These are phyloP conservation scores for Anniella stebbinsi DNA, from an alignment of 2,797 vertebrate species.

Conservation along the genomic window DNA sequence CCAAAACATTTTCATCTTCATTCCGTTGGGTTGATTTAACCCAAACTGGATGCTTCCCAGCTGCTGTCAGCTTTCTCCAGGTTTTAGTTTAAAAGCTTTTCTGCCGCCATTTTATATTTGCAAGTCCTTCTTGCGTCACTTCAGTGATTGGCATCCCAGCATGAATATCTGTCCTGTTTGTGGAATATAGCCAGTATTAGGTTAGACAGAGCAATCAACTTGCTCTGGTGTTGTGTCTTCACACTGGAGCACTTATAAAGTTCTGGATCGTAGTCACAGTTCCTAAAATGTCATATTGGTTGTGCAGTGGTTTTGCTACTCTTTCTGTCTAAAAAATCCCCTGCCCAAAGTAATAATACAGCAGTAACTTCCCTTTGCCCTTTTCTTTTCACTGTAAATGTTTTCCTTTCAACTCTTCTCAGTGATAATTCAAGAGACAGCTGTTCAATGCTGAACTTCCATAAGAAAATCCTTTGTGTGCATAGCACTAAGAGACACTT, in stretches of 20 bases:
- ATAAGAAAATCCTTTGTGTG: background rate
- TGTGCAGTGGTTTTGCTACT: background rate
- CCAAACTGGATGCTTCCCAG: too few species aligned
- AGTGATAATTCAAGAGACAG: conserved; percentile 22
- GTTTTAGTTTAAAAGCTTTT: too few species aligned
- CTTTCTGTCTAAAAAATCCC: background rate
- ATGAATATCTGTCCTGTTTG: background rate
- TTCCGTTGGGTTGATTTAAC: too few species aligned
- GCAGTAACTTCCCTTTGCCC: background rate
- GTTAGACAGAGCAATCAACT: background rate
- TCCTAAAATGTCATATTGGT: background rate
- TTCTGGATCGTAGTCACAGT: background rate
- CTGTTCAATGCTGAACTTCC: conserved; percentile 14
- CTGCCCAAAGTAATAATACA: background rate
- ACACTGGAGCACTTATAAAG: background rate
- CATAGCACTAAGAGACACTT: conserved; percentile 11
- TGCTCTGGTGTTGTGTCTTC: background rate
- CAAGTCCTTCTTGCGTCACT: background rate
- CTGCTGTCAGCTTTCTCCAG: too few species aligned
- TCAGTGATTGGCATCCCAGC: background rate
- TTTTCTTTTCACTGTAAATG: background rate
- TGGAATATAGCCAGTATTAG: background rate
- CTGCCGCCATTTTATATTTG: too few species aligned
- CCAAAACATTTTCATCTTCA: too few species aligned
- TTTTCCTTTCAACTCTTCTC: conserved; percentile 24